Evolutionary conservation across 2,888 invertebrate genomes (phyloP).

Genomic region (Ornithoptera alexandrae): DNA sequence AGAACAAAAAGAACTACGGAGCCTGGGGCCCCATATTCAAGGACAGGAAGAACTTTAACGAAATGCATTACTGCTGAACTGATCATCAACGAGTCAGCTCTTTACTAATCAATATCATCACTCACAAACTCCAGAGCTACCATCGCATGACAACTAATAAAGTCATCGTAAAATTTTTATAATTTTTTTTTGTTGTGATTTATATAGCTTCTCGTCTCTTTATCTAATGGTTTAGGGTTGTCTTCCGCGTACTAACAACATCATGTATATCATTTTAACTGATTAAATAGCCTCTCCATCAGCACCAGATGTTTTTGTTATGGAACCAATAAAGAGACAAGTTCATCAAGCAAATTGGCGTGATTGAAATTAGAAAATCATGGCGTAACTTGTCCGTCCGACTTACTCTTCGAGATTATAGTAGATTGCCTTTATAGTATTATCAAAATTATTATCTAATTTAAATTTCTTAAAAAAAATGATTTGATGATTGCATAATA

Average conservation of each 20-base stretch:
- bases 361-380: background rate
- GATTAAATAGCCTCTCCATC: constrained; percentile 50
- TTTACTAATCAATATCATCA: constrained; percentile 42
- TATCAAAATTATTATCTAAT: background rate
- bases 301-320: constrained; percentile 42
- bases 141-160: constrained; percentile 31
- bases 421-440: no score
- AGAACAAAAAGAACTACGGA: constrained; percentile 77
- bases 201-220: constrained; percentile 36
- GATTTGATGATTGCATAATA: background rate
- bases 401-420: no score
- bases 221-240: constrained; percentile 43
- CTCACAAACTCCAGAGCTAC: constrained; percentile 31
- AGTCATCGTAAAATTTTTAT: constrained; percentile 30
- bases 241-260: constrained; percentile 45
- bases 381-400: no score
- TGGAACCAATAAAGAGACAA: constrained; percentile 15
- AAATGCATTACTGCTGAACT: constrained; percentile 83
- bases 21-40: constrained; percentile 87
- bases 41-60: constrained; percentile 85
- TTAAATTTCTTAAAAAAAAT: background rate
- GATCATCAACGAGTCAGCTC: constrained; percentile 25
- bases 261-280: constrained; percentile 50
- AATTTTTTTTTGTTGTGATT: constrained; percentile 39
- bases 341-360: background rate